Percentiles rank a stretch among this genome's conserved stretches.
phyloP scores from a whole-genome alignment of 2,888 invertebrate genomes.

The Caenorhabditis afra region DNA sequence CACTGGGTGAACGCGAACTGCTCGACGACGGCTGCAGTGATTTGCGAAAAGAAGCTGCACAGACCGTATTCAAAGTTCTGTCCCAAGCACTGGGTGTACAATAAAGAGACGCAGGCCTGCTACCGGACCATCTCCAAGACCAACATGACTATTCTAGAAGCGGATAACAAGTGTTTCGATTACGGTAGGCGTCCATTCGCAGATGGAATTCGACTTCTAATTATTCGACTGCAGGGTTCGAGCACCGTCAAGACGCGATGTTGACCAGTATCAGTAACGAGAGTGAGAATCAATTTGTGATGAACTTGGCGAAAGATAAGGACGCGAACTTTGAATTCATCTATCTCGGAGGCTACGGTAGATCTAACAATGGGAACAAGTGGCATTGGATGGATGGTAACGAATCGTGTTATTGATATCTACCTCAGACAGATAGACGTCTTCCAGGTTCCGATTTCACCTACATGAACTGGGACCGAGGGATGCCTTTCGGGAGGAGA shows the following conservation, averaged over 20 bases:
- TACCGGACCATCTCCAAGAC: conserved; percentile 64
- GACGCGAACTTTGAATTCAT: conserved; percentile 66
- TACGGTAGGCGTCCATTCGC: conserved; percentile 41
- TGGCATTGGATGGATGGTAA: conserved; percentile 76
- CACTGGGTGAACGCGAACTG: conserved; percentile 69
- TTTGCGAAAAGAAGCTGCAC: conserved; percentile 69
- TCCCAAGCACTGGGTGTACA: conserved; percentile 69
- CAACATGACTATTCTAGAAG: conserved; percentile 70
- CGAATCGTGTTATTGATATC: neutral
- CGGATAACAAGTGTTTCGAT: conserved; percentile 70
- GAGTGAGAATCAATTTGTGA: conserved; percentile 70
- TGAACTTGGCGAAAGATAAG: conserved; percentile 63
- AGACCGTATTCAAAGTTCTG: conserved; percentile 64
- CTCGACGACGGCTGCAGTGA: conserved; percentile 53
- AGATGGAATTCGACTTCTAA: neutral
- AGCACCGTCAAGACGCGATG: conserved; percentile 70
- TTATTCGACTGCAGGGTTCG: conserved; percentile 54
- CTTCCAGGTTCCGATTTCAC: conserved; percentile 52
- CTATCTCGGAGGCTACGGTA: conserved; percentile 71
- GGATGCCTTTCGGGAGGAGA: conserved; percentile 65
- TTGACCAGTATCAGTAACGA: conserved; percentile 66
- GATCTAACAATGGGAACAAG: conserved; percentile 66
- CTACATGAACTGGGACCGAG: conserved; percentile 71
- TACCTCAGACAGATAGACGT: neutral
- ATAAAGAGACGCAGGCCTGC: conserved; percentile 65